Base-by-base conservation (phyloP, 2,888 invertebrate genomes). In the Gymnosoma rotundatum region DNA sequence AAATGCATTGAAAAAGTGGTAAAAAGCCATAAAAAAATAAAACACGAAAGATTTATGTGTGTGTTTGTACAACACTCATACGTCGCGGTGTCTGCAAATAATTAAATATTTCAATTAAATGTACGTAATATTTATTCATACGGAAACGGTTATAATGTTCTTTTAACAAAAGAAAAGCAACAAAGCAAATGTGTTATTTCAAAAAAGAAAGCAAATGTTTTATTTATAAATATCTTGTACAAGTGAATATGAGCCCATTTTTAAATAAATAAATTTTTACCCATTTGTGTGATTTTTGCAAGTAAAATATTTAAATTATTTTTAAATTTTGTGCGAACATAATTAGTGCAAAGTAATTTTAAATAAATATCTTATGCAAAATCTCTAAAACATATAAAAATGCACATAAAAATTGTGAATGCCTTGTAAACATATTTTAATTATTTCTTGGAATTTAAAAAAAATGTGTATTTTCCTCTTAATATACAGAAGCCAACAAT, bases 21-120 rank as follows among this genome's bases (percentile, higher is more conserved):
- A 21, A 8, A 25, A 14, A 25, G 21, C 9, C 12, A 25, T 16
- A 25, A 42, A 45, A 67, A 1, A n/a, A n/a, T 12, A 20, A n/a
- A n/a, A n/a, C 12, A 25, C 7, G 7, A 20, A 61, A 16, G 7
- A 58, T 60, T 25, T 32, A 9, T 32, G 58, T 48, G 58, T 48
- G 21, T 50, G 18, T 50, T 25, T 48, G 12, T 60, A 52, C 32
- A 58, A 73, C 75, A 81, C 25, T 70, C 52, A 54, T 70, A 70
- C 52, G 69, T 70, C 58, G 52, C 69, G 81, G 56, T 75, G 75
- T 81, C 75, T 81, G 70, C 48, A 14, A 50, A 54, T 64, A 69
- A 61, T 81, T 75, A 81, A 81, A 64, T 50, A 45, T 54, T 78
- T 61, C 60, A 61, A 78, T 61, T 76, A 25, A 12, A 20, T 52